These are phyloP conservation scores for Smittia sp. DNA, from an alignment of 2,888 invertebrate genomes.

Conservation along the genomic window DNA sequence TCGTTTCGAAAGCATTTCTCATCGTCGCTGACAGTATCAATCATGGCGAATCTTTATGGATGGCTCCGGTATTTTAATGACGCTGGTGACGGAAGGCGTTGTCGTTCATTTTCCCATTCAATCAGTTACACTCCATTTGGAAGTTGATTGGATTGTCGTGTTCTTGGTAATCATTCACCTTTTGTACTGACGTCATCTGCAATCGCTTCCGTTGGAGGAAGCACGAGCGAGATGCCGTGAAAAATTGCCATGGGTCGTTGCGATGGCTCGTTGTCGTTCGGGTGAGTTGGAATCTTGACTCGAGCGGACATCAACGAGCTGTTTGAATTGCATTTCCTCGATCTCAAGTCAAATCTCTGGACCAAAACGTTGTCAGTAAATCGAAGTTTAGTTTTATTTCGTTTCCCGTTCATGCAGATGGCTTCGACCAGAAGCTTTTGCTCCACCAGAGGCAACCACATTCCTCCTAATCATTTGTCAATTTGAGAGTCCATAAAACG, in stretches of 20 bases:
- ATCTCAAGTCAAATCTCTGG: too few species aligned
- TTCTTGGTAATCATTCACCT: neutral
- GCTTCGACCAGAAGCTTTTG: too few species aligned
- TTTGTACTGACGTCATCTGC: neutral
- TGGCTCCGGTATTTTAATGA: neutral
- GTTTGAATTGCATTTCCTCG: too few species aligned
- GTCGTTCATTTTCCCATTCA: slow-evolving; percentile 6
- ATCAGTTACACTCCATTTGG: slow-evolving; percentile 18
- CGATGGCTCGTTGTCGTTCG: too few species aligned
- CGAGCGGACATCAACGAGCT: too few species aligned
- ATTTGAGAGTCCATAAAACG: neutral
- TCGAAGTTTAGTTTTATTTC: too few species aligned
- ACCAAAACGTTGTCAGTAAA: too few species aligned
- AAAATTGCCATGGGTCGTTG: neutral
- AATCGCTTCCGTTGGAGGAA: neutral
- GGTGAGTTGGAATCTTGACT: too few species aligned
- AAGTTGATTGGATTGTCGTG: neutral
- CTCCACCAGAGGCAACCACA: neutral
- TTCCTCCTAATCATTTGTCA: neutral
- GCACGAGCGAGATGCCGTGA: neutral
- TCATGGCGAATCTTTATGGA: neutral
- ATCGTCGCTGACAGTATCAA: neutral
- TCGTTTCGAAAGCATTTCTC: neutral
- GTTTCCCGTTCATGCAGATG: too few species aligned
- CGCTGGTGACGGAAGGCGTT: neutral